These are phyloP conservation scores for Tiliacea aurago DNA, from an alignment of 2,888 invertebrate genomes.

Conservation along the genomic window DNA sequence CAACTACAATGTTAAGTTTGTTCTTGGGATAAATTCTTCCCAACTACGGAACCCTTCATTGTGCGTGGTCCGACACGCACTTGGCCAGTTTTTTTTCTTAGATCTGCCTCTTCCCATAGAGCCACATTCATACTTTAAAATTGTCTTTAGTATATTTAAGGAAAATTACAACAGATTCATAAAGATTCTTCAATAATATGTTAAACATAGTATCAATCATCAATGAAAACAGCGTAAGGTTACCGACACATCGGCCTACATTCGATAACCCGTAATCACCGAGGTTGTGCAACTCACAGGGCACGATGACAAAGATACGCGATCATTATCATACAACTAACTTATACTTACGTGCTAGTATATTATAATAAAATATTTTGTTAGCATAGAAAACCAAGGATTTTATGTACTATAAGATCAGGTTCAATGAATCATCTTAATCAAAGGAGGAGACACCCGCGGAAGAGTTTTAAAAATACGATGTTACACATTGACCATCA, in stretches of 20 bases:
- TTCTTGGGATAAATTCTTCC: too few species aligned
- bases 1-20: too few species aligned
- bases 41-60: too few species aligned
- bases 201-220: constrained; percentile 6
- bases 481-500: too few species aligned
- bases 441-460: too few species aligned
- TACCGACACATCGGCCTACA: constrained; percentile 53
- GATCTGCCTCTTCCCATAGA: not conserved
- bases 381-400: constrained; percentile 26
- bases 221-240: constrained; percentile 37
- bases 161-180: constrained; percentile 13
- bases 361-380: constrained; percentile 28
- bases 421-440: not conserved
- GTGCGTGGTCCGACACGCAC: too few species aligned
- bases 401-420: constrained; percentile 1
- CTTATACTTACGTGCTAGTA: constrained; percentile 23
- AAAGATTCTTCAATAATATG: constrained; percentile 7
- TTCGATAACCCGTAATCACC: constrained; percentile 53
- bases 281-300: constrained; percentile 53
- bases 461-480: too few species aligned
- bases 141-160: not conserved
- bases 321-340: constrained; percentile 48
- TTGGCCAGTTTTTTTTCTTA: too few species aligned
- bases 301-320: constrained; percentile 50
- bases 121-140: not conserved